Conservation (phyloP, 1,140 invertebrate species). For the Pararge aegeria region DNA sequence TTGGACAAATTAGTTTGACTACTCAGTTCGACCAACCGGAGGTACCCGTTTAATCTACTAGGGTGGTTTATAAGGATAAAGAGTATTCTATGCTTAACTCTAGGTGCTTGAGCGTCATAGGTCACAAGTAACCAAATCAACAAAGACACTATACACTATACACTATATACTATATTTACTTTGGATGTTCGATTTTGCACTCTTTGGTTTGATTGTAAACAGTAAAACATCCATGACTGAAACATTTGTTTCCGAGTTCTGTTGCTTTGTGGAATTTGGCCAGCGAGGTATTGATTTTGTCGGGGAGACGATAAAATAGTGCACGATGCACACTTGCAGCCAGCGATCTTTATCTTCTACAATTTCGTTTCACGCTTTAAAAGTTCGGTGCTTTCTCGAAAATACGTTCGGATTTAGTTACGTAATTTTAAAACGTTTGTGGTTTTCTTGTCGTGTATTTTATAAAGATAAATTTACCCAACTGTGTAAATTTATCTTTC, state of each 20-base stretch:
- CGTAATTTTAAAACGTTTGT: slow-evolving; percentile 9
- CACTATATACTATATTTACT: too few relatives aligned
- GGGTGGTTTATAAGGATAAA: too few relatives aligned
- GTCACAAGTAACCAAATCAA: too few relatives aligned
- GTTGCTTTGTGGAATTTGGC: slow-evolving; percentile 25
- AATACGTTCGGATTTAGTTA: slow-evolving; percentile 12
- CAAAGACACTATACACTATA: too few relatives aligned
- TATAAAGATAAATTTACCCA: not conserved
- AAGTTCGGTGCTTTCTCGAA: slow-evolving; percentile 7
- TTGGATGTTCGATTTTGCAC: too few relatives aligned
- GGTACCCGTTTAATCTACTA: too few relatives aligned
- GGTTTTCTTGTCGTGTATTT: not conserved
- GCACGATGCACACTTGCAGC: slow-evolving; percentile 6
- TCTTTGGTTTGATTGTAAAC: slow-evolving; percentile 4
- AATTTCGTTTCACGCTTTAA: slow-evolving; percentile 12
- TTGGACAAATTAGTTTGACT: too few relatives aligned
- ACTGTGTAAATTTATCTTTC: too few relatives aligned
- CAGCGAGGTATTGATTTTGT: slow-evolving; percentile 24
- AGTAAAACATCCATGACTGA: slow-evolving; percentile 3
- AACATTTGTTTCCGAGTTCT: slow-evolving; percentile 15
- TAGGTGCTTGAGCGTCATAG: too few relatives aligned
- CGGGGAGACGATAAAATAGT: slow-evolving; percentile 26
- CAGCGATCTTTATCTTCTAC: slow-evolving; percentile 10
- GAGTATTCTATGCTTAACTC: too few relatives aligned
- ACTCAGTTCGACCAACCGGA: too few relatives aligned